Percentiles rank a stretch among this genome's conserved stretches.
Conservation (phyloP, 2,888 invertebrate species). For the Pseudoips prasinana region DNA sequence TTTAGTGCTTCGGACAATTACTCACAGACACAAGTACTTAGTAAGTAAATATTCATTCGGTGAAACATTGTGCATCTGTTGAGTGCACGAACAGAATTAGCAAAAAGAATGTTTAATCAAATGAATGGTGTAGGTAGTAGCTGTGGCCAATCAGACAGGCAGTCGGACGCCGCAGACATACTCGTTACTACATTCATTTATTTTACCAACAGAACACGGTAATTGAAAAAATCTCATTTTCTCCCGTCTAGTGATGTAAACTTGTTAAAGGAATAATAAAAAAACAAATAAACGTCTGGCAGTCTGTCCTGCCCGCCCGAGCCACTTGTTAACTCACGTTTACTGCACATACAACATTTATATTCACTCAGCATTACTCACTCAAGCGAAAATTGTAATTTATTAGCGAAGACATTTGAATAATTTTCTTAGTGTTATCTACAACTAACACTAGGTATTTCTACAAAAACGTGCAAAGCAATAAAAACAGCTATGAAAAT, state of each 20-base stretch:
- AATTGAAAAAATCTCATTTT: constrained; percentile 73
- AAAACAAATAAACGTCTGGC: constrained; percentile 37
- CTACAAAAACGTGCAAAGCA: constrained; percentile 7
- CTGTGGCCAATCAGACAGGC: constrained; percentile 16
- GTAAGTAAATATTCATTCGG: constrained; percentile 5
- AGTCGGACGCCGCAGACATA: constrained; percentile 22
- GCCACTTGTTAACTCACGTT: constrained; percentile 26
- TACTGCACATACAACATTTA: constrained; percentile 12
- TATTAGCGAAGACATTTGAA: constrained; percentile 17
- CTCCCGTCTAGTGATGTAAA: constrained; percentile 53
- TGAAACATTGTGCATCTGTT: constrained; percentile 18
- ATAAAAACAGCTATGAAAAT: not conserved
- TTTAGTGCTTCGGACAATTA: constrained; percentile 17
- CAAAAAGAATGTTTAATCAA: constrained; percentile 50
- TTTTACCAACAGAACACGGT: constrained; percentile 49
- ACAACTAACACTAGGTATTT: too few relatives aligned
- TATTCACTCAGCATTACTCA: constrained; percentile 20
- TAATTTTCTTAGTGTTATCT: too few relatives aligned
- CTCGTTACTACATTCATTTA: constrained; percentile 50
- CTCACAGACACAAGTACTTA: constrained; percentile 6
- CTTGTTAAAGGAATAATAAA: constrained; percentile 43
- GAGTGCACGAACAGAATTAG: constrained; percentile 21
- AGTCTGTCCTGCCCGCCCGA: constrained; percentile 20
- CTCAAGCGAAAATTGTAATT: constrained; percentile 19
- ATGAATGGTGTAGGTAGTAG: constrained; percentile 46